These are phyloP conservation scores for Drosophila kanapiae DNA, from an alignment of 1,140 invertebrate genomes.

Conservation along the genomic window DNA sequence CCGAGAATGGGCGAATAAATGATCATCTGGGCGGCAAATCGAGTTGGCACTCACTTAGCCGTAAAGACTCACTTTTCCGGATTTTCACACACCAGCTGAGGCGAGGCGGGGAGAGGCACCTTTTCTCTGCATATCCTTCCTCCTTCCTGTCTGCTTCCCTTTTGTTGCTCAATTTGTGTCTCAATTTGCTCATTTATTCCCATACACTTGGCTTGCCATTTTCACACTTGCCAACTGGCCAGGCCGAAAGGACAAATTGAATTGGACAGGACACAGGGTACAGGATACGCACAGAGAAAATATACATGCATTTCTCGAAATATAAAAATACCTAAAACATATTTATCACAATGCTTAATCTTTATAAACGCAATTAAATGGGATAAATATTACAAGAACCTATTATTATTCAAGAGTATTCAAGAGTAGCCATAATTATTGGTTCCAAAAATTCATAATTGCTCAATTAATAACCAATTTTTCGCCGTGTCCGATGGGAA, in stretches of 20 bases:
- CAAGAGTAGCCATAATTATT: not conserved
- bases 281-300: not conserved
- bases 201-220: constrained; percentile 49
- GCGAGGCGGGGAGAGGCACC: constrained; percentile 9
- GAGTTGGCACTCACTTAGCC: constrained; percentile 39
- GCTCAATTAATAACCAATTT: constrained; percentile 14
- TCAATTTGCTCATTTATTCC: constrained; percentile 58
- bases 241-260: constrained; percentile 20
- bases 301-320: not conserved
- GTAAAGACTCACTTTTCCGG: constrained; percentile 26
- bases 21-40: constrained; percentile 26
- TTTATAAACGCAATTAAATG: no score
- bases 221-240: constrained; percentile 25
- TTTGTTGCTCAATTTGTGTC: constrained; percentile 51
- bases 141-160: not conserved
- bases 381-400: not conserved
- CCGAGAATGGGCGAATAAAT: constrained; percentile 35
- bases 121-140: constrained; percentile 22
- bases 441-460: not conserved
- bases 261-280: constrained; percentile 13
- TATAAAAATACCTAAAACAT: not conserved
- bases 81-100: constrained; percentile 36
- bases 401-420: not conserved
- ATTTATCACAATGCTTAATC: not conserved
- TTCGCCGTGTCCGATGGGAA: constrained; percentile 4